Percentiles rank a stretch among this genome's conserved stretches.
Evolutionary conservation across 92 coral and sea anemone genomes (phyloP).

Genomic region (Epizoanthus scotinus): DNA sequence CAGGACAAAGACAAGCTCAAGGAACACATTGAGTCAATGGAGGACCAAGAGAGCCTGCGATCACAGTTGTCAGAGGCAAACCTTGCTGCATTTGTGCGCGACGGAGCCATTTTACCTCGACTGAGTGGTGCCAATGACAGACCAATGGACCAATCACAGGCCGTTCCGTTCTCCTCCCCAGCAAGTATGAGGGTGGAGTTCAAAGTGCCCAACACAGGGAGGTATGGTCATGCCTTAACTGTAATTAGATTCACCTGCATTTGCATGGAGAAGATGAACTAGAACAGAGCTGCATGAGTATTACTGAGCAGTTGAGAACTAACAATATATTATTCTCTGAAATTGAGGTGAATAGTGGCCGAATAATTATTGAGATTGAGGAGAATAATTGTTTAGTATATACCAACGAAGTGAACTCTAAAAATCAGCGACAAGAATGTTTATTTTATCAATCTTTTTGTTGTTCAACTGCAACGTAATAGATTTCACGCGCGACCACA

Average conservation of each 20-base stretch:
- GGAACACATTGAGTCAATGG: conserved; percentile 56
- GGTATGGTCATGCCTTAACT: conserved; percentile 12
- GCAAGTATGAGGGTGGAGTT: conserved; percentile 59
- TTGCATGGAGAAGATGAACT: too few relatives aligned
- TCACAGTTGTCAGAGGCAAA: conserved; percentile 51
- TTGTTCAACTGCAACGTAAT: too few relatives aligned
- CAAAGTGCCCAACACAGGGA: conserved; percentile 57
- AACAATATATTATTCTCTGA: too few relatives aligned
- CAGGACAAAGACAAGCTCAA: conserved; percentile 52
- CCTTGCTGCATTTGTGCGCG: conserved; percentile 63
- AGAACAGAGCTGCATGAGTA: too few relatives aligned
- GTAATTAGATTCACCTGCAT: background rate
- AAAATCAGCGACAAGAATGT: too few relatives aligned
- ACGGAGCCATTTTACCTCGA: conserved; percentile 63
- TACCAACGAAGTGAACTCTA: too few relatives aligned
- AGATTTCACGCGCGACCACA: too few relatives aligned
- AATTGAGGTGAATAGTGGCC: too few relatives aligned
- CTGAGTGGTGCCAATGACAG: conserved; percentile 63
- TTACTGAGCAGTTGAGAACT: too few relatives aligned
- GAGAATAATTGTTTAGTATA: too few relatives aligned
- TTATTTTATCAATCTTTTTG: too few relatives aligned
- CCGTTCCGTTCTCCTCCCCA: conserved; percentile 57
- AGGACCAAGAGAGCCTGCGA: conserved; percentile 63
- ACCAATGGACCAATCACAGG: conserved; percentile 56
- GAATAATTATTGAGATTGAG: too few relatives aligned